Evolutionary conservation across 2,113 vertebrate species (phyloP).

Genomic region (Clinocottus analis): DNA sequence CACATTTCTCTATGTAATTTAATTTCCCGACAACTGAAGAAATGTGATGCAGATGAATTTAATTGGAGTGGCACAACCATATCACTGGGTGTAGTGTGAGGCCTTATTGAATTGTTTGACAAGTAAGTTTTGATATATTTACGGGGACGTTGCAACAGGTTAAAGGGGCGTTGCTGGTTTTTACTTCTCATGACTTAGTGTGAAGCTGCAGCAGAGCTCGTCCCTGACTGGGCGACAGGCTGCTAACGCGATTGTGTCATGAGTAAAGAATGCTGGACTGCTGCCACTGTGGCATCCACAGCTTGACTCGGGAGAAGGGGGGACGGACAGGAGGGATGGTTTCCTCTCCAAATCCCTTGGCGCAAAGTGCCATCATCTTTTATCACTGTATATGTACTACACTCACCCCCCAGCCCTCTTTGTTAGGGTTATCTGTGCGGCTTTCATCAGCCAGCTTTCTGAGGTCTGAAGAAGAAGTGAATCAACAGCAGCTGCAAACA

Average conservation of each 20-base stretch:
- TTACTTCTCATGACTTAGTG: background rate
- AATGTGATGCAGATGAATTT: background rate
- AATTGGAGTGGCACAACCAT: background rate
- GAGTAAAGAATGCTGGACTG: constrained; percentile 56
- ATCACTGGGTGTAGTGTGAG: background rate
- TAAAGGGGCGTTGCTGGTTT: background rate
- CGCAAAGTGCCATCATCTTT: background rate
- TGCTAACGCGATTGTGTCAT: constrained; percentile 29
- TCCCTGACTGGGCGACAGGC: background rate
- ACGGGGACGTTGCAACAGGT: background rate
- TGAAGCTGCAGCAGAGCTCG: constrained; percentile 9
- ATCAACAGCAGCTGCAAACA: constrained; percentile 30
- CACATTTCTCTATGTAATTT: background rate
- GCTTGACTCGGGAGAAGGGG: constrained; percentile 14
- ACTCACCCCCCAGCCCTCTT: too few species aligned
- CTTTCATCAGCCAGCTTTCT: constrained; percentile 4
- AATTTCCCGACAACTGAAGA: background rate
- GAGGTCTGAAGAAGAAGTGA: background rate
- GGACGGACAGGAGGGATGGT: too few species aligned
- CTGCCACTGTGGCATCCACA: constrained; percentile 12
- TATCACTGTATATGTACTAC: background rate
- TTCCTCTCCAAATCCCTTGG: constrained; percentile 13
- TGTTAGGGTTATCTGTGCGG: background rate
- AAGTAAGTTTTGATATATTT: background rate
- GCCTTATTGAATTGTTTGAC: background rate